Evolutionary conservation across 1,140 invertebrate genomes (phyloP).

Genomic region (Microplitis demolitor): DNA sequence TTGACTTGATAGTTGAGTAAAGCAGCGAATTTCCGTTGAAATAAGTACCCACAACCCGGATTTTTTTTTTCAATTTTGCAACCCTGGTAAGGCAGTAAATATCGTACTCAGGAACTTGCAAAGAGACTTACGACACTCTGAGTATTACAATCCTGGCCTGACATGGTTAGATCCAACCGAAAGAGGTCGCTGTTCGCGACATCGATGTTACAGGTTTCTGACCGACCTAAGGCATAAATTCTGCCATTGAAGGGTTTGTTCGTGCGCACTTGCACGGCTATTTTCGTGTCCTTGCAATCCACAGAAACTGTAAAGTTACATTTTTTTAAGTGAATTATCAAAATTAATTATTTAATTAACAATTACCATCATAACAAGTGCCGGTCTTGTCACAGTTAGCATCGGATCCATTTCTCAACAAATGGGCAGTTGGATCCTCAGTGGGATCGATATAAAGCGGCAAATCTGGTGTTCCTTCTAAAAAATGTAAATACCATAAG

Average conservation of each 20-base stretch:
- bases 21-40: no score
- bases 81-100: no score
- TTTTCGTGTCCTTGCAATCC: constrained; percentile 92
- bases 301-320: constrained; percentile 56
- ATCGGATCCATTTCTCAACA: constrained; percentile 63
- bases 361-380: constrained; percentile 90
- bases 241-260: constrained; percentile 94
- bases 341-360: no score
- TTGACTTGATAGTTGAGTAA: no score
- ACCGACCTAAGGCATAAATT: constrained; percentile 90
- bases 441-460: no score
- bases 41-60: no score
- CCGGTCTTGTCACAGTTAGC: constrained; percentile 93
- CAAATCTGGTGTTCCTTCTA: neutral
- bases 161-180: constrained; percentile 89
- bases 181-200: constrained; percentile 91
- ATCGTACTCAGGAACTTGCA: no score
- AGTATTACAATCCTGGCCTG: constrained; percentile 92
- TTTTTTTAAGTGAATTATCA: neutral
- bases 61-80: no score
- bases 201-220: constrained; percentile 93
- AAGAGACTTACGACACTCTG: constrained; percentile 77
- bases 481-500: neutral
- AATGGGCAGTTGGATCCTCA: neutral
- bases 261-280: constrained; percentile 88